A percentile compares a stretch with the other conserved stretches of the same genome.
These are phyloP conservation scores for Capromys pilorides DNA, from an alignment of 2,797 vertebrate species.

Conservation along the genomic window DNA sequence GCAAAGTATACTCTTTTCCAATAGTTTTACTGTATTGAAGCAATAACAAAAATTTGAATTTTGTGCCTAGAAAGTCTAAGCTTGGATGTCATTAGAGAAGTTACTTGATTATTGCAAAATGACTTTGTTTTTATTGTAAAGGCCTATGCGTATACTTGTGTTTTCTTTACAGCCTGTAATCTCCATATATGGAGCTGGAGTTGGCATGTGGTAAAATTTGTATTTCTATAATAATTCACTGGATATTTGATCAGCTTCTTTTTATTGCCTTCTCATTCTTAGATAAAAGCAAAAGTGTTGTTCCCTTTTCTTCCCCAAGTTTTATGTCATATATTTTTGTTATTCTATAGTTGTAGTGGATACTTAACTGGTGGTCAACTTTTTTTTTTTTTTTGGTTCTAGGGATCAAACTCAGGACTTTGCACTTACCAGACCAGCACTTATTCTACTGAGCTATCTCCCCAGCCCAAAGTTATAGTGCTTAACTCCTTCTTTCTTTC, in stretches of 20 bases:
- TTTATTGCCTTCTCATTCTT: constrained; percentile 25
- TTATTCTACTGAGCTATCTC: too few relatives aligned
- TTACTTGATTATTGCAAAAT: neutral
- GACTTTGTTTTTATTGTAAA: constrained; percentile 23
- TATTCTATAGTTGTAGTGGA: neutral
- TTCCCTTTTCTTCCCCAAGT: neutral
- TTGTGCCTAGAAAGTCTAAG: neutral
- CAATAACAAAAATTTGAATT: neutral
- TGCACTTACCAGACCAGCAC: too few relatives aligned
- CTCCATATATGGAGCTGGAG: neutral
- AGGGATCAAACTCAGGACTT: too few relatives aligned
- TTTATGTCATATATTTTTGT: neutral
- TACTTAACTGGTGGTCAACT: too few relatives aligned
- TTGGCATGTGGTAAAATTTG: neutral
- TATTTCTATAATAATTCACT: neutral
- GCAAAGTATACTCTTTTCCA: neutral
- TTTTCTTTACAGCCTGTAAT: neutral
- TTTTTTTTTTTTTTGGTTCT: too few relatives aligned
- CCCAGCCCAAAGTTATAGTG: too few relatives aligned
- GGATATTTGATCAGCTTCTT: neutral
- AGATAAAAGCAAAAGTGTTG: constrained; percentile 25
- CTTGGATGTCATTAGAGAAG: neutral
- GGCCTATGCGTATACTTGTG: neutral
- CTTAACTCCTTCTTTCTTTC: too few relatives aligned
- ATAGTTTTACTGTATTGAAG: neutral